These are phyloP conservation scores for Nixonia krombeini DNA, from an alignment of 1,140 invertebrate genomes.

Conservation along the genomic window DNA sequence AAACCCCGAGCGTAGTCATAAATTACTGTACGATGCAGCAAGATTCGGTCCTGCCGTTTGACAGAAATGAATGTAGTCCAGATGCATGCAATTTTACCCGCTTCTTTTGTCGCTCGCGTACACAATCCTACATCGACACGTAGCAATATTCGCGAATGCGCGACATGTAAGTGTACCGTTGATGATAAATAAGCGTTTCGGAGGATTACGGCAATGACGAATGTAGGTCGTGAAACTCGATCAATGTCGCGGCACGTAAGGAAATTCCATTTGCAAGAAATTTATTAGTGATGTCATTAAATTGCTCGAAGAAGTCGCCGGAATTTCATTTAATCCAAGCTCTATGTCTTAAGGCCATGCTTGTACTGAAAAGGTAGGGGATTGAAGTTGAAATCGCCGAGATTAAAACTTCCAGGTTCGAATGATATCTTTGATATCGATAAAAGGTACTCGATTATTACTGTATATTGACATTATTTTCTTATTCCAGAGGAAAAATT, in stretches of 20 bases:
- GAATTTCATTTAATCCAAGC: constrained; percentile 14
- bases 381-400: constrained; percentile 5
- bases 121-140: background rate
- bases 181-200: constrained; percentile 22
- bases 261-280: constrained; percentile 23
- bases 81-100: no score
- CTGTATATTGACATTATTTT: background rate
- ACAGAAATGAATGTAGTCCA: background rate
- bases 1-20: no score
- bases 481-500: no score
- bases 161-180: background rate
- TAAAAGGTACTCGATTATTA: background rate
- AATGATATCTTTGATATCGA: constrained; percentile 2
- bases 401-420: constrained; percentile 3
- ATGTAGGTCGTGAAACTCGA: constrained; percentile 23
- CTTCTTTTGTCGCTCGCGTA: constrained; percentile 7
- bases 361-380: constrained; percentile 1
- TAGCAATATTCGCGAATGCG: constrained; percentile 1
- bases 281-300: constrained; percentile 22
- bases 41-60: no score
- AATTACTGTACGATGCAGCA: no score
- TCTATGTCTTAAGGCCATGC: constrained; percentile 7
- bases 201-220: constrained; percentile 19
- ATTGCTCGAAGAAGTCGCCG: constrained; percentile 7
- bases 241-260: constrained; percentile 4